Conservation (phyloP, 2,888 invertebrate genomes). For the Lepidocyrtinus sp. region DNA sequence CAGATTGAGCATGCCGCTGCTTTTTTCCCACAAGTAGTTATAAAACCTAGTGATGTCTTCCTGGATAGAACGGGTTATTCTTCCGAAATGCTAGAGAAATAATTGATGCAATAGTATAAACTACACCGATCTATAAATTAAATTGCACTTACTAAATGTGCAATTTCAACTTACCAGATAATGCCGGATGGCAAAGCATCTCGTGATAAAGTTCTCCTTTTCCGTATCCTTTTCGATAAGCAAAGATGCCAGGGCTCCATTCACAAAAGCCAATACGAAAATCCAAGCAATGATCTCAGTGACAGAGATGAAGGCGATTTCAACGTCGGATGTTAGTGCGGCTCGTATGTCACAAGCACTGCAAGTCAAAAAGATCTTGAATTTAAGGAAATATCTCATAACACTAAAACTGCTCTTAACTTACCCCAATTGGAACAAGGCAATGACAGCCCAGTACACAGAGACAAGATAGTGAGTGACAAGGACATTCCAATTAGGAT, state of each 20-base stretch:
- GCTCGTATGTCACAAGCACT: constrained; percentile 62
- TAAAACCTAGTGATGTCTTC: constrained; percentile 63
- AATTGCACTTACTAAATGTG: background rate
- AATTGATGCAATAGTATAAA: background rate
- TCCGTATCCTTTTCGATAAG: constrained; percentile 68
- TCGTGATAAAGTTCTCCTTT: constrained; percentile 58
- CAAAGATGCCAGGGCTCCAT: constrained; percentile 64
- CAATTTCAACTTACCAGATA: constrained; percentile 55
- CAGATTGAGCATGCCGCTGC: constrained; percentile 64
- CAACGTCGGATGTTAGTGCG: constrained; percentile 42
- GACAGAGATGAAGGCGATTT: constrained; percentile 56
- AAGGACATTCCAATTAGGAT: constrained; percentile 50
- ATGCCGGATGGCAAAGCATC: constrained; percentile 63
- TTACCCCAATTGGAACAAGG: constrained; percentile 65
- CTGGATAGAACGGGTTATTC: constrained; percentile 28
- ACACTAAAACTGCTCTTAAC: background rate
- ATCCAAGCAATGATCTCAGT: constrained; percentile 67
- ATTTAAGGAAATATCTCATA: background rate
- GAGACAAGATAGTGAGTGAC: constrained; percentile 63
- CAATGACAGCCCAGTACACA: constrained; percentile 63
- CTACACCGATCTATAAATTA: background rate
- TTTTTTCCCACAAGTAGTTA: constrained; percentile 65
- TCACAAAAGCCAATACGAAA: constrained; percentile 60
- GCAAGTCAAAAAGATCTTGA: too few species aligned
- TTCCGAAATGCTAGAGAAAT: constrained; percentile 33